phyloP scores from a whole-genome alignment of 2,888 invertebrate genomes.

The Patella depressa region DNA sequence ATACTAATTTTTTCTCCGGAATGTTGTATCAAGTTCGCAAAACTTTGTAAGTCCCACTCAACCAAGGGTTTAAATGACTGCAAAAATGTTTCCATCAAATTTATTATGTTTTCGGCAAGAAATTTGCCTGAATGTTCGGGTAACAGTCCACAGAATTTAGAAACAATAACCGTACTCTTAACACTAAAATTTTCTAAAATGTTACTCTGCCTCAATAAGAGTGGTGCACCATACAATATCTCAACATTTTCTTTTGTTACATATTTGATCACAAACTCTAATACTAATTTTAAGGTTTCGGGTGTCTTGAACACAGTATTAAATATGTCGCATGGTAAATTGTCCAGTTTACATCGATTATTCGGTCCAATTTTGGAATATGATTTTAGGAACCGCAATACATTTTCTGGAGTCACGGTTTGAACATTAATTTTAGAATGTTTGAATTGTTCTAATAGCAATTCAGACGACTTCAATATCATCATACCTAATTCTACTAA shows the following conservation, averaged over 20 bases:
- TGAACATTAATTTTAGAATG: conserved; percentile 15
- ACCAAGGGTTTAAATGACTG: background rate
- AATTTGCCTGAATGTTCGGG: conserved; percentile 17
- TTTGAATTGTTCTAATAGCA: conserved; percentile 22
- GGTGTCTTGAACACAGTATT: conserved; percentile 8
- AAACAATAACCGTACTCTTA: conserved; percentile 12
- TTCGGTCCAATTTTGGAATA: background rate
- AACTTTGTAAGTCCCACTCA: background rate
- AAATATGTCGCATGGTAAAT: background rate
- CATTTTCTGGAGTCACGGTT: conserved; percentile 26
- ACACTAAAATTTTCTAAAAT: background rate
- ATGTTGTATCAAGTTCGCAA: background rate
- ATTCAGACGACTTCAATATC: conserved; percentile 21
- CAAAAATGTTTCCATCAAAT: background rate
- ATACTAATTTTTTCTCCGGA: background rate
- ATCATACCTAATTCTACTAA: conserved; percentile 31
- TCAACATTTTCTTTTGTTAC: background rate
- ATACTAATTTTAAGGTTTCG: background rate
- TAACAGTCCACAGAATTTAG: conserved; percentile 18
- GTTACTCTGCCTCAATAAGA: conserved; percentile 14
- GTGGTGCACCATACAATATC: conserved; percentile 15
- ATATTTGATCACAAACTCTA: background rate
- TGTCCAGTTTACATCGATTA: conserved; percentile 20
- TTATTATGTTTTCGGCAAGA: background rate
- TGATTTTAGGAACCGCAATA: conserved; percentile 27